Evolutionary conservation across 2,888 invertebrate genomes (phyloP), one percentile per base, ranked within the genome.

Genomic region (Lysandra coridon): DNA sequence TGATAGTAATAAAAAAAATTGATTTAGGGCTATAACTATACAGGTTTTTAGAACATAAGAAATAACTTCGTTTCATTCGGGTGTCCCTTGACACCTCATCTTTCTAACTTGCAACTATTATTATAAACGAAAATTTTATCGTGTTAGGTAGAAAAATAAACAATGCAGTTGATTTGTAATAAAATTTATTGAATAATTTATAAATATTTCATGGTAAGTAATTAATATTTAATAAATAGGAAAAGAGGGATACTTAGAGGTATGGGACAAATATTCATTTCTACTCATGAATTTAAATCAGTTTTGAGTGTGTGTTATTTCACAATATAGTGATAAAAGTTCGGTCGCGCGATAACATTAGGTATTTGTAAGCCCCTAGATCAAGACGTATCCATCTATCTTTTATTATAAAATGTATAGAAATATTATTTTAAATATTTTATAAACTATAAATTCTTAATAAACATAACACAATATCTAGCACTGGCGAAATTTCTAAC

Each of bases 391-490:
- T 69, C 69, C 33, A 3, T 4, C 69, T 69, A 5, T 14, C 33
- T 33, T 14, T 33, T 76, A 14, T 53, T 57, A 76, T 57, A 57
- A 76, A 76, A 57, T 57, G 14, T 76, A 76, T 57, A 76, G 76
- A 76, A 76, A 76, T 57, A 6, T 76, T 6, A 76, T 76, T 57
- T 30, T 17, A 57, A 76, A 57, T 57, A 57, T 76, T 76, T 76
- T 53, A 76, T 76, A 76, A 76, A 57, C 76, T 76, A 57, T 76
- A 57, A 33, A 76, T 57, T 5, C 17, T 57, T 33, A 4, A 1
- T 76, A 76, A 76, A 76, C 57, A 23, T 74, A 57, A 76, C 57
- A 74, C 44, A 74, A 44, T 33, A 53, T 33, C 33, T 76, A 57
- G 76, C 76, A 49, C 14, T 76, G 76, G 57, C 33, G 57, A 76